Evolutionary conservation across 1,140 invertebrate species (phyloP), one percentile per base, ranked within the genome.

Genomic region (Ceratoteleas bidentatus): DNA sequence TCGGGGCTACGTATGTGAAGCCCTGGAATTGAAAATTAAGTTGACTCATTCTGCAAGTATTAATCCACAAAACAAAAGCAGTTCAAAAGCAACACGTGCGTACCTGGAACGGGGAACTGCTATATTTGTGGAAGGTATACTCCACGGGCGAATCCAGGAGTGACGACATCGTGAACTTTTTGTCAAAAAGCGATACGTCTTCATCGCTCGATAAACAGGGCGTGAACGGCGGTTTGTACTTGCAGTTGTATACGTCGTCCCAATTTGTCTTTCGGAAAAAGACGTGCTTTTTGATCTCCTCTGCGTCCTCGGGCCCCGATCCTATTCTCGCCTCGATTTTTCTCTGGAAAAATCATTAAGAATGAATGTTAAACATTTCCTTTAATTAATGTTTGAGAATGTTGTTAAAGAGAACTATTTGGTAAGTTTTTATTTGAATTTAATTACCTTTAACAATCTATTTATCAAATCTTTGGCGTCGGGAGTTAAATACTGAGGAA

Each of bases 91-190:
- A 43, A 43, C 40, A 43, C 24, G 24, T 24, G 11, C 38, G 38
- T 93, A 98, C 97, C 93, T 98, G 94, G 91, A 99, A 99, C 88
- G 98, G 95, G 91, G 97, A 93, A 93, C 99, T 98, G 86, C 95
- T 97, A 93, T 97, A 98, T 92, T 98, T 97, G 91, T 97, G 99
- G 62, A 99, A 93, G 57, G 95, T 96, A 36, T 96, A 96, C 87
- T 99, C 98, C 87, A 98, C 98, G 14, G 99, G 99, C 15, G 98
- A 99, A 92, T 99, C 99, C 64, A 99, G 96, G n/a, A 99, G 98
- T 32, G 98, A 97, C 91, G 99, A 97, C 89, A 95, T 95, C 10
- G 99, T 99, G 92, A 99, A 99, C 91, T 97, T 97, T 54, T 96
- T 97, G 91, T 99, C 99, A 92, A 99, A 99, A 88, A 99, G 97